phyloP scores from a whole-genome alignment of 2,888 invertebrate genomes.

The Eupithecia abbreviata region DNA sequence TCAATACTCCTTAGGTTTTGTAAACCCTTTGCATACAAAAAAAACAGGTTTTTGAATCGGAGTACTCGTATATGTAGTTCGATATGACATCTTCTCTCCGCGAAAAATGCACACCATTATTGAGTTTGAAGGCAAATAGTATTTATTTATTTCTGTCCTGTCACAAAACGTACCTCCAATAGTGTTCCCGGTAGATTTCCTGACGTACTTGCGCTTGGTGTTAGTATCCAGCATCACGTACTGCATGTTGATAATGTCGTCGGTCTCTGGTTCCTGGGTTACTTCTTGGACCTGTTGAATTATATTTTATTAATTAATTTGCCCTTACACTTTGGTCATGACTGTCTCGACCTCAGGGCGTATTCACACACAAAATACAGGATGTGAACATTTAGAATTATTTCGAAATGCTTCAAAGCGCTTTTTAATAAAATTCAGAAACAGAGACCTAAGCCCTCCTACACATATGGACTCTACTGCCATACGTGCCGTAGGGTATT shows the following conservation, averaged over 20 bases:
- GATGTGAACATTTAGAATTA: not conserved
- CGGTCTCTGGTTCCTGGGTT: conserved; percentile 31
- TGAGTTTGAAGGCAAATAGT: not conserved
- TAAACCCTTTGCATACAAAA: too few relatives aligned
- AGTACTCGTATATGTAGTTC: too few relatives aligned
- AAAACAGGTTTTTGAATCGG: too few relatives aligned
- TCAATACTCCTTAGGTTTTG: too few relatives aligned
- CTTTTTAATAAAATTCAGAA: too few relatives aligned
- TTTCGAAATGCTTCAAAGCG: not conserved
- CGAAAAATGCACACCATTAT: not conserved
- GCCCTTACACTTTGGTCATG: not conserved
- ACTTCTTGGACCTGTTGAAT: conserved; percentile 22
- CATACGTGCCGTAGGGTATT: too few relatives aligned
- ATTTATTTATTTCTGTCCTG: not conserved
- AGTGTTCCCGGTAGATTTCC: conserved; percentile 36
- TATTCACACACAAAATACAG: not conserved
- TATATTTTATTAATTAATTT: not conserved
- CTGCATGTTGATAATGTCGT: conserved; percentile 55
- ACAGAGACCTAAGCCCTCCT: too few relatives aligned
- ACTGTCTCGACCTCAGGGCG: not conserved
- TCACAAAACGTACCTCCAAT: conserved; percentile 13
- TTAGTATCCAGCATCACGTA: conserved; percentile 58
- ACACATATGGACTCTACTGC: too few relatives aligned
- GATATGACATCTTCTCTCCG: too few relatives aligned
- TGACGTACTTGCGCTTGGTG: conserved; percentile 47